Evolutionary conservation across 2,113 vertebrate genomes (phyloP), one percentile per base, ranked within the genome.

Genomic region (Megaptera novaeangliae): DNA sequence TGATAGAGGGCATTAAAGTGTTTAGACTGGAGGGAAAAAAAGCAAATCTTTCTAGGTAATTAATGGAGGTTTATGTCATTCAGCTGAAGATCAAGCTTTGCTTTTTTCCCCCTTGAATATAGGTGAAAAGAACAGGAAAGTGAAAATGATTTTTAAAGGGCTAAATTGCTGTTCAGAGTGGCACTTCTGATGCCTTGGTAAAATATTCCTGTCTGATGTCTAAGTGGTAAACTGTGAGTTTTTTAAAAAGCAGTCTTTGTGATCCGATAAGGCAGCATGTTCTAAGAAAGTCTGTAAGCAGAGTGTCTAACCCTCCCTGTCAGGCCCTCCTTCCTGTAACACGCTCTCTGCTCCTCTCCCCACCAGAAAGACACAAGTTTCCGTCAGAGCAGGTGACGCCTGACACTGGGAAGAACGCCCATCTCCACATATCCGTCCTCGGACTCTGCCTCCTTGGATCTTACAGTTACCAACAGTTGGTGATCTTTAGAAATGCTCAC

Each of bases 361-460:
- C 13, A 0, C 10, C 25, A 7, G 31, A 57, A 41, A 57, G 15
- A 13, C 46, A 29, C n/a, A 46, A 11, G 10, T 4, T 21, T 88
- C n/a, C 14, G 1, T 25, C 69, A 55, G 21, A 7, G 25, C 39
- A 52, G 23, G 6, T 1, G 15, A 14, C 0, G 0, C 63, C 55
- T 15, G 36, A 34, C 4, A 15, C 20, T 9, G 6, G 36, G 20
- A 68, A 39, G 52, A 87, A 55, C 1, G 0, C 49, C 29, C n/a
- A 0, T 15, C 49, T 8, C 46, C 55, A 15, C 29, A 3, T 11
- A 6, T 8, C 59, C 13, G 4, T 81, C 64, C 66, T 41, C 2
- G n/a, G 44, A 8, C 36, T 39, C 66, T 27, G 59, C 12, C 31
- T 59, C 34, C 78, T 78, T 23, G 44, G 11, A 36, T 36, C 49